These are phyloP conservation scores for Xiphorhynchus erythropygius DNA, from an alignment of 2,797 vertebrate species.

Conservation along the genomic window DNA sequence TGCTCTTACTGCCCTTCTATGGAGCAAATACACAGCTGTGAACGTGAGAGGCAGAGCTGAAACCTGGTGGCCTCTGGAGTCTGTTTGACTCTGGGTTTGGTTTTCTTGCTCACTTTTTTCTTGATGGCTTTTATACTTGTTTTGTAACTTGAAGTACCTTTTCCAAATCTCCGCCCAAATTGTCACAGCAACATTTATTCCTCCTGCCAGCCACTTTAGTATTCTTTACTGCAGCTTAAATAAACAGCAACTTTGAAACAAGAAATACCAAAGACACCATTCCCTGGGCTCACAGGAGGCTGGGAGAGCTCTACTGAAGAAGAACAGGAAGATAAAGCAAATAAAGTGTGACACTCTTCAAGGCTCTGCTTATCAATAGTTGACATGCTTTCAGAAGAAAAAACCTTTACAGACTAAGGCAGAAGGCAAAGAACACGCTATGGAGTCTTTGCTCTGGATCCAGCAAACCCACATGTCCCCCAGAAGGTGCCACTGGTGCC, in stretches of 20 bases:
- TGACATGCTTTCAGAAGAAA: neutral
- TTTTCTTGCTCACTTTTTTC: neutral
- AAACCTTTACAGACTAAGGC: neutral
- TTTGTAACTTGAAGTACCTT: neutral
- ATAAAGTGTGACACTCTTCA: neutral
- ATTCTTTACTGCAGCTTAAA: neutral
- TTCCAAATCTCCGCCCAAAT: conserved; percentile 11
- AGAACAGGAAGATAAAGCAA: neutral
- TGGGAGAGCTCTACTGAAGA: neutral
- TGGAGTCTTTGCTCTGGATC: neutral
- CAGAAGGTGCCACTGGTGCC: neutral
- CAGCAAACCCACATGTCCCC: neutral
- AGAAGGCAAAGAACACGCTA: neutral
- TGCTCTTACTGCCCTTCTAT: neutral
- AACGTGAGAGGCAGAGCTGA: neutral
- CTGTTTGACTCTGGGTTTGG: fast-evolving
- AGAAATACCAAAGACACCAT: neutral
- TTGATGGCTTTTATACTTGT: neutral
- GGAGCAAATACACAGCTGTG: neutral
- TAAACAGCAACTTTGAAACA: neutral
- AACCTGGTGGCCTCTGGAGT: neutral
- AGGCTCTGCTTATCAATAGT: neutral
- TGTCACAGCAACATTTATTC: conserved; percentile 2
- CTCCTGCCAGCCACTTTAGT: neutral
- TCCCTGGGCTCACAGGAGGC: neutral